Evolutionary conservation across 2,113 vertebrate species (phyloP), one percentile per base, ranked within the genome.

Genomic region (Lagopus muta): DNA sequence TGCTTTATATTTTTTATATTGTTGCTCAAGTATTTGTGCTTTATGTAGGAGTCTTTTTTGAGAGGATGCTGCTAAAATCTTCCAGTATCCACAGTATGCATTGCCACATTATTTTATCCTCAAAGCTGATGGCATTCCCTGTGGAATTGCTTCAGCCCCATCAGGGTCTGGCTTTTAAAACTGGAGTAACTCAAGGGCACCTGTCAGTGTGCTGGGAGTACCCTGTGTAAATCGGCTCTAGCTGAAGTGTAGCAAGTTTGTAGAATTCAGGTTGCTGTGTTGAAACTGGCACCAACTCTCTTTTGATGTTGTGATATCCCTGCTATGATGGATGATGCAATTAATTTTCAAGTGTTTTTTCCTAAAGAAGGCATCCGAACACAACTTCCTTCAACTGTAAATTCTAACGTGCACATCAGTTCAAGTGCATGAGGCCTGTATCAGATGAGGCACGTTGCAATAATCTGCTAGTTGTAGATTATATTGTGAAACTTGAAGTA

Each of bases 401-500:
- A 27, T 50, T 7, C 4, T 5, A 7, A 15, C 2, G 14, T 43
- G 27, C 6, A 1, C 0, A 0, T 60, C 70, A 60, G 25, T 11
- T 86, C 8, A 15, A 66, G 67, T 19, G 18, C 8, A 0, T 8
- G 34, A 45, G 57, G 13, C 8, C 19, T 22, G 4, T 12, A 12
- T 84, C 17, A 18, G 13, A 55, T 36, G 48, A 76, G 19, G 9
- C 32, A 5, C 18, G 0, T 79, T 36, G 34, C 34, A 36, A 36
- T 36, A 36, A 36, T 36, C 34, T 36, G 7, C 1, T 5, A 16
- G 22, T 52, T 47, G 22, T 61, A 64, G 72, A 15, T 74, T 5
- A 0, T 32, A 0, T 75, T 19, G 1, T 34, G 17, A 38, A 11
- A 24, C 4, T 1, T 10, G 9, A 34, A 38, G 30, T 0, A 0